These are phyloP conservation scores for Ophraella communa DNA, from an alignment of 2,888 invertebrate species.

Conservation along the genomic window DNA sequence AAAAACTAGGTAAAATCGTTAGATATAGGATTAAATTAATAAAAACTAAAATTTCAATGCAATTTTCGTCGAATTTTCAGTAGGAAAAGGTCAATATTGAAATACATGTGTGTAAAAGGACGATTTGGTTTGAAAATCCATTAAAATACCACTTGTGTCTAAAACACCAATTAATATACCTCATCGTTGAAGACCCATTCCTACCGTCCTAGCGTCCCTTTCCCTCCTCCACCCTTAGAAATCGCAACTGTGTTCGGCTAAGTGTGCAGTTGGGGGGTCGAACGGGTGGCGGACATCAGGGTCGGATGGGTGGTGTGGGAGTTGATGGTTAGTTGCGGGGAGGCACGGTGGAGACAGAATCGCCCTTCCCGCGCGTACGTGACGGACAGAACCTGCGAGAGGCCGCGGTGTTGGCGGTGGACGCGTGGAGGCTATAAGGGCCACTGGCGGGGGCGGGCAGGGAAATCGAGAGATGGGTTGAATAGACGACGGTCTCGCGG, in stretches of 20 bases:
- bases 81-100: neutral
- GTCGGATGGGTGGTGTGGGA: constrained; percentile 5
- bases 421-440: neutral
- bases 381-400: constrained; percentile 41
- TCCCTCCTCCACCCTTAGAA: constrained; percentile 4
- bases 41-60: neutral
- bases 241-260: constrained; percentile 31
- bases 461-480: constrained; percentile 10
- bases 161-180: constrained; percentile 10
- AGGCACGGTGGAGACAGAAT: constrained; percentile 26
- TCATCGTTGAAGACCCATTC: constrained; percentile 9
- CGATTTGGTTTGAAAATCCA: neutral
- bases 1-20: too few species aligned
- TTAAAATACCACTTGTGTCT: constrained; percentile 2
- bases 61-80: neutral
- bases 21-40: neutral
- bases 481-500: constrained; percentile 29
- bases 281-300: constrained; percentile 7
- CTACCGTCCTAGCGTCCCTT: constrained; percentile 1
- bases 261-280: constrained; percentile 42
- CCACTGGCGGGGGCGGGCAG: constrained; percentile 9
- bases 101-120: neutral
- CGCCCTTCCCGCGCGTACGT: constrained; percentile 37
- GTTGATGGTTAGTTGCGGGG: constrained; percentile 28
- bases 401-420: constrained; percentile 15